Percentiles rank a stretch among this genome's conserved stretches.
Conservation (phyloP, 2,888 invertebrate species). For the Macrophya alboannulata region DNA sequence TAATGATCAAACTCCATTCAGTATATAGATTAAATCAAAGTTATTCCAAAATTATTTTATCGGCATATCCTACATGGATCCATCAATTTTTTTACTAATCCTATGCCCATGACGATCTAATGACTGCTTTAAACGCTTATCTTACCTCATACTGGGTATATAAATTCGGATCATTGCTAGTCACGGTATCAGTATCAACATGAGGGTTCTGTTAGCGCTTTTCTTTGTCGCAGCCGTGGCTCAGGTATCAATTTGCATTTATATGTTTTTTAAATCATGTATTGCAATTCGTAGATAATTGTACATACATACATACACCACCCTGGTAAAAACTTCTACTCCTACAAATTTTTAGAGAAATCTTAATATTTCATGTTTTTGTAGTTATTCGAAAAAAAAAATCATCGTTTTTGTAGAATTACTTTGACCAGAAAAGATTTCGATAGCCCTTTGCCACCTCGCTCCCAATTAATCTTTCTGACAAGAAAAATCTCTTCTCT, state of each 20-base stretch:
- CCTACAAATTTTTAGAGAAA: neutral
- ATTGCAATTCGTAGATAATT: neutral
- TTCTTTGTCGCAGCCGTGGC: conserved; percentile 33
- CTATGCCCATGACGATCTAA: neutral
- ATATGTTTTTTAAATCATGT: neutral
- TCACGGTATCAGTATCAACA: conserved; percentile 24
- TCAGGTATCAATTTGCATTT: conserved; percentile 48
- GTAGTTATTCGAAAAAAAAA: too few relatives aligned
- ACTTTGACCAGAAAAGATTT: neutral
- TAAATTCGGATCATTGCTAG: neutral
- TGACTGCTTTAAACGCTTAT: neutral
- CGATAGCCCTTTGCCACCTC: neutral
- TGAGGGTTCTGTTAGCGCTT: conserved; percentile 41
- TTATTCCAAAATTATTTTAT: neutral
- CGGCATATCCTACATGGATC: neutral
- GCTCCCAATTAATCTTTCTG: neutral
- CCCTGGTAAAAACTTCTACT: neutral
- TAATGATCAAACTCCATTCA: too few relatives aligned
- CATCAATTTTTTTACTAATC: neutral
- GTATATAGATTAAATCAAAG: neutral
- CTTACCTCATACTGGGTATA: neutral
- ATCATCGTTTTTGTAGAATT: too few relatives aligned
- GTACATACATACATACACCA: too few relatives aligned
- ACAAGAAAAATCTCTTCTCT: neutral
- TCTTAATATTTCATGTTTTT: neutral